Conservation (phyloP, 1,140 invertebrate genomes). For the Ips nitidus region DNA sequence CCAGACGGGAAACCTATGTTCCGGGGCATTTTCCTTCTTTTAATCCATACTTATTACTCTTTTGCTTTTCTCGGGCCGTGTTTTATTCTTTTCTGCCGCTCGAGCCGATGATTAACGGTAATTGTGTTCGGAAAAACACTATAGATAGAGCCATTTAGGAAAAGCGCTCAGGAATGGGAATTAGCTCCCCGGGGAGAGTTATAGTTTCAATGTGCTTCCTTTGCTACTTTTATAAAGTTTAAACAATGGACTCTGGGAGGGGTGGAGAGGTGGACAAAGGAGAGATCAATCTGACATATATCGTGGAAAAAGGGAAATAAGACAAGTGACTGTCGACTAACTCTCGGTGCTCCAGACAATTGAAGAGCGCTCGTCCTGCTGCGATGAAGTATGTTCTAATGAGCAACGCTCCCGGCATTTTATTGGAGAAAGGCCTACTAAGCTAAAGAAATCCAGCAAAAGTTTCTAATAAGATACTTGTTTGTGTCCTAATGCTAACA, state of each 20-base stretch:
- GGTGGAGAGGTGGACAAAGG: too few relatives aligned
- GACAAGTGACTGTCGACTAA: constrained; percentile 35
- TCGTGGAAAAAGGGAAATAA: constrained; percentile 22
- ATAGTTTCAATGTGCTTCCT: constrained; percentile 2
- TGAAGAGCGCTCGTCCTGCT: constrained; percentile 42
- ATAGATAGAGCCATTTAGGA: constrained; percentile 43
- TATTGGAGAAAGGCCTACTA: constrained; percentile 23
- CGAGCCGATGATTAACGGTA: constrained; percentile 49
- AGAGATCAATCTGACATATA: neutral
- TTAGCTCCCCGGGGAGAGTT: constrained; percentile 7
- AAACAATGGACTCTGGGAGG: neutral
- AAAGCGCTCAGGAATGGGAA: constrained; percentile 23
- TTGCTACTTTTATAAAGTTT: neutral
- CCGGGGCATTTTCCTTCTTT: constrained; percentile 43
- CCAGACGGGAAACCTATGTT: constrained; percentile 43
- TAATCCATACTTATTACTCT: constrained; percentile 52
- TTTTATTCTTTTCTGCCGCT: constrained; percentile 49
- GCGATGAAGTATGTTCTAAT: constrained; percentile 45
- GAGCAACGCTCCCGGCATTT: constrained; percentile 41
- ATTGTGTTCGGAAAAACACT: constrained; percentile 46
- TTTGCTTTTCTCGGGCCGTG: constrained; percentile 24
- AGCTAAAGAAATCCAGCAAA: neutral
- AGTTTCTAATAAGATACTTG: too few relatives aligned
- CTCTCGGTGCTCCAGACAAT: constrained; percentile 42
- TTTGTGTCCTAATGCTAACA: too few relatives aligned